Evolutionary conservation across 2,113 vertebrate species (phyloP), one percentile per base, ranked within the genome.

Genomic region (Clarias gariepinus): DNA sequence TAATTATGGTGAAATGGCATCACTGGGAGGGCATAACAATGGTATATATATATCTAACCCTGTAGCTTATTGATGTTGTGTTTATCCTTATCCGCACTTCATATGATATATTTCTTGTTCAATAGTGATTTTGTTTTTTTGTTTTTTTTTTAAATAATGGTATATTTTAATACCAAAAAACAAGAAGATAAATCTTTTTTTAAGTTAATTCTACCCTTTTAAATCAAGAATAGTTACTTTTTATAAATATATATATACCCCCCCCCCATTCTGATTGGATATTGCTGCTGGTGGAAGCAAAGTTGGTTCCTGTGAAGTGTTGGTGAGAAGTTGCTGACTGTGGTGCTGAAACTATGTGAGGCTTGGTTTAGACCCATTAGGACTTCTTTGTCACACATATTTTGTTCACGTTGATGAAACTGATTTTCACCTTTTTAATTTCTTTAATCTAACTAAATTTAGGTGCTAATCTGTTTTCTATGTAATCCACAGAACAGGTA

Each of bases 161-260:
- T 55, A 76, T 3, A 85, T 52, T 85, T 76, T 55, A 87, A 53
- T 81, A 74, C 52, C 30, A 82, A 74, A 76, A 21, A 76, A 63
- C 53, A 79, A 82, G 21, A 86, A 52, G 33, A 36, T 36, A 36
- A 36, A 36, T 36, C 33, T 36, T 3, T 36, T 36, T 36, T 36
- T 36, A 36, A 36, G 1, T 3, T 3, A 36, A 36, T 36, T 36
- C 33, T 36, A 3, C 33, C 3, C 33, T 36, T 36, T 36, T 36
- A 36, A 36, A 36, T 36, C 33, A 36, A 36, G 33, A 36, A 36
- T 3, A 36, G 33, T 36, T 3, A 36, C 33, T 3, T 36, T 36
- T 1, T 36, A 3, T 36, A 36, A 2, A 36, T 36, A 36, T 36
- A 36, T 2, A 36, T 36, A 36, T 36, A n/a, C n/a, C n/a, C n/a